phyloP scores from a whole-genome alignment of 30 jellyfish, hydroid and myxozoan species.

The Nemopilema nomurai region DNA sequence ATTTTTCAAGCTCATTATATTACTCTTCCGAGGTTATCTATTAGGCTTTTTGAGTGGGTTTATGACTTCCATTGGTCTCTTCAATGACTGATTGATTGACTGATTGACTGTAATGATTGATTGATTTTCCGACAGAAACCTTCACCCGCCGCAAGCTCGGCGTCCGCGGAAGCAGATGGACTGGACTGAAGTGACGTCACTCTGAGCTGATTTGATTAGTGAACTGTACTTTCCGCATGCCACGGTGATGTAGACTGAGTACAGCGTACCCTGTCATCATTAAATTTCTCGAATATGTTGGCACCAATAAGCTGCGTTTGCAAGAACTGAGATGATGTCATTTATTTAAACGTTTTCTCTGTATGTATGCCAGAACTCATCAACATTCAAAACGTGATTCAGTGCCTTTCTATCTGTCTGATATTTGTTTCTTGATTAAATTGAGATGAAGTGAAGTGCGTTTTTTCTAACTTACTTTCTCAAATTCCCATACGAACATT shows the following conservation, averaged over 20 bases:
- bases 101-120: too few relatives aligned
- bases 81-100: too few relatives aligned
- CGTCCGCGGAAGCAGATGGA: slow-evolving; percentile 59
- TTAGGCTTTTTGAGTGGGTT: not conserved
- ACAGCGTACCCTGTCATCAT: too few relatives aligned
- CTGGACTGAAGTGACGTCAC: slow-evolving; percentile 11
- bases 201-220: too few relatives aligned
- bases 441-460: not conserved
- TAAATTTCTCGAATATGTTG: too few relatives aligned
- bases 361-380: not conserved
- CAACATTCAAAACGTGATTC: not conserved
- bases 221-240: too few relatives aligned
- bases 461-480: not conserved
- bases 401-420: not conserved
- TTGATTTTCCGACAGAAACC: slow-evolving; percentile 20
- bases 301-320: not conserved
- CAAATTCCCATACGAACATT: too few relatives aligned
- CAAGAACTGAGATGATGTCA: not conserved
- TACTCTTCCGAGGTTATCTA: not conserved
- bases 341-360: not conserved
- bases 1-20: not conserved
- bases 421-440: not conserved
- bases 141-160: slow-evolving; percentile 41
- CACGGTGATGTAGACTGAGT: too few relatives aligned
- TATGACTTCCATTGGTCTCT: not conserved